Percentiles rank a stretch among this genome's conserved stretches.
These are phyloP conservation scores for Elanus axillaris DNA, from an alignment of 2,113 vertebrate genomes.

Conservation along the genomic window DNA sequence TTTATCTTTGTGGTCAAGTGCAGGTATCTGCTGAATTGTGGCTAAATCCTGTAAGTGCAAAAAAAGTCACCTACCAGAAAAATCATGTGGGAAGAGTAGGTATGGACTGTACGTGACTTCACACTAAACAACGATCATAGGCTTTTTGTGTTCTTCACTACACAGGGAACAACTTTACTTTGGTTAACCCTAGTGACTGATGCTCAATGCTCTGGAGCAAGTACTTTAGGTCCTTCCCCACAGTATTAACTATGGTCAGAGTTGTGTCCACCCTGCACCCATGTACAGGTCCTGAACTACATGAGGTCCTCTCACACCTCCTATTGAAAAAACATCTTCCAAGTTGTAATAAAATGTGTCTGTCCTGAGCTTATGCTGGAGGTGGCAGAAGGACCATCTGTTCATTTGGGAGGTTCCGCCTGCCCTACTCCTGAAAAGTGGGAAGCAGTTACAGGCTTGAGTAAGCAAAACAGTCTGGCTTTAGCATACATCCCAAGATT, in stretches of 20 bases:
- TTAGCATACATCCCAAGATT: not conserved
- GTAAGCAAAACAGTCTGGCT: not conserved
- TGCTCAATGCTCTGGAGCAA: accelerated
- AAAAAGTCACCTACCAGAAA: not conserved
- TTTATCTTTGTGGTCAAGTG: not conserved
- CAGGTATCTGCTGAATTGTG: not conserved
- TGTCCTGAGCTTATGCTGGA: not conserved
- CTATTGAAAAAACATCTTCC: not conserved
- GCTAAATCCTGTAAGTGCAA: not conserved
- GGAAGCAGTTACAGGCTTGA: not conserved
- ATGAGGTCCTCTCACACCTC: not conserved
- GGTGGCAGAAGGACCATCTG: not conserved
- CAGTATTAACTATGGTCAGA: not conserved
- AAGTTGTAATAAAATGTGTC: not conserved
- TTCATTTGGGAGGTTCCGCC: not conserved
- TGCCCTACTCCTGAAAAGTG: not conserved
- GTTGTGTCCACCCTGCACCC: not conserved
- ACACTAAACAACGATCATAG: not conserved
- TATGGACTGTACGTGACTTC: not conserved
- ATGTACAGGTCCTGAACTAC: not conserved
- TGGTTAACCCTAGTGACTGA: accelerated
- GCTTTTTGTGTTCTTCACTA: not conserved
- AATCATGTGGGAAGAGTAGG: not conserved
- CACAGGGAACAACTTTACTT: not conserved
- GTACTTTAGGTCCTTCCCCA: not conserved